Percentiles rank a stretch among this genome's conserved stretches.
Evolutionary conservation across 2,888 invertebrate species (phyloP).

Genomic region (Watsonalla cultraria): DNA sequence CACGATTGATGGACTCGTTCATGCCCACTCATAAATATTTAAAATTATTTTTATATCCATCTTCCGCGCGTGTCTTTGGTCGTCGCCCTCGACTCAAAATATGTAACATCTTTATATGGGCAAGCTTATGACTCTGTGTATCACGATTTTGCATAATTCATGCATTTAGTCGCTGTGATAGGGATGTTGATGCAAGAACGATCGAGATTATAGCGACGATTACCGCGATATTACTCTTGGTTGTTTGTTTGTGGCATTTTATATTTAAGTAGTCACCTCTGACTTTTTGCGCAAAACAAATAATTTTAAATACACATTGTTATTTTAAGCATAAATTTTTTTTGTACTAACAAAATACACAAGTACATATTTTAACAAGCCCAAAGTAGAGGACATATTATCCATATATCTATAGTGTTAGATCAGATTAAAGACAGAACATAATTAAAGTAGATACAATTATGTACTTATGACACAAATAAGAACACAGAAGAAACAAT

Average conservation of each 20-base stretch:
- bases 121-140: constrained; percentile 32
- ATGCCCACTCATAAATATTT: constrained; percentile 35
- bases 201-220: neutral
- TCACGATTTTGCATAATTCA: constrained; percentile 41
- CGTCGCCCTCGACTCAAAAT: constrained; percentile 17
- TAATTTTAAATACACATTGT: no score
- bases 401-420: no score
- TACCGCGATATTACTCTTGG: neutral
- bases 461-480: no score
- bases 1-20: constrained; percentile 28
- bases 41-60: constrained; percentile 22
- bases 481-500: constrained; percentile 14
- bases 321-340: no score
- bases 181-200: neutral
- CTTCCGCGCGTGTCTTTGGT: constrained; percentile 22
- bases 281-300: no score
- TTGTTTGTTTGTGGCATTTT: neutral
- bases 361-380: no score
- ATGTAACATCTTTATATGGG: constrained; percentile 27
- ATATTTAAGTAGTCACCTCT: no score
- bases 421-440: no score
- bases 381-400: no score
- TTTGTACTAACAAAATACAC: no score
- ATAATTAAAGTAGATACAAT: no score
- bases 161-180: constrained; percentile 26